Evolutionary conservation across 2,797 vertebrate species (phyloP).

Genomic region (Microtus californicus): DNA sequence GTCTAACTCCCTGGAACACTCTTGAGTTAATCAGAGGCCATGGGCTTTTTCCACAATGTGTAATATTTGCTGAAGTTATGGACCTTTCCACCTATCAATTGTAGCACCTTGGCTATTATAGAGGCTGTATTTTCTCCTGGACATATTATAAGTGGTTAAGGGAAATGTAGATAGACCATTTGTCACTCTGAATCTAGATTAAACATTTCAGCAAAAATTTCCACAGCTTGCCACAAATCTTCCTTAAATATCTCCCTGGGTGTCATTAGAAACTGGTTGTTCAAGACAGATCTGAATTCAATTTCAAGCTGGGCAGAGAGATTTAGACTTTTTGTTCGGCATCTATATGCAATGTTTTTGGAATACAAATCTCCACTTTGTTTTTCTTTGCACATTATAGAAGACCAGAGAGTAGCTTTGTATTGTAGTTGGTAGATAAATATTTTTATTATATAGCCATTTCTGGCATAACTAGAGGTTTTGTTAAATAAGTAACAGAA

Average conservation of each 20-base stretch:
- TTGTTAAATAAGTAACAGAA: neutral
- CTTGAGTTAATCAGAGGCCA: conserved; percentile 13
- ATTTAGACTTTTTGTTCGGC: conserved; percentile 10
- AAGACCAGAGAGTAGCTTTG: neutral
- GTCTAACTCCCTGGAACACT: neutral
- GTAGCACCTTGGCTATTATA: neutral
- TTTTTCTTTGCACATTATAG: neutral
- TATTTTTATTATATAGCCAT: neutral
- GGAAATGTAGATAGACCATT: conserved; percentile 24
- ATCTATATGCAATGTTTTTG: neutral
- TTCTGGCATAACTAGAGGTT: neutral
- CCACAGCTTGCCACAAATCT: neutral
- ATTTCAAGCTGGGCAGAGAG: neutral
- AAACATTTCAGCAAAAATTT: conserved; percentile 60
- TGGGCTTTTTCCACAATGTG: conserved; percentile 10
- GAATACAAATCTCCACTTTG: neutral
- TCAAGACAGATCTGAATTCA: neutral
- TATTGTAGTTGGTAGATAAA: neutral
- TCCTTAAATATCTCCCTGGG: conserved; percentile 1
- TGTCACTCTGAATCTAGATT: conserved; percentile 39
- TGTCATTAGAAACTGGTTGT: neutral
- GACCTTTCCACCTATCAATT: conserved; percentile 35
- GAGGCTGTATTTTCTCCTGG: conserved; percentile 30
- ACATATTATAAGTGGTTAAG: neutral
- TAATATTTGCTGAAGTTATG: conserved; percentile 64